phyloP scores from a whole-genome alignment of 64 coral and sea anemone species.

The Montipora cactus region DNA sequence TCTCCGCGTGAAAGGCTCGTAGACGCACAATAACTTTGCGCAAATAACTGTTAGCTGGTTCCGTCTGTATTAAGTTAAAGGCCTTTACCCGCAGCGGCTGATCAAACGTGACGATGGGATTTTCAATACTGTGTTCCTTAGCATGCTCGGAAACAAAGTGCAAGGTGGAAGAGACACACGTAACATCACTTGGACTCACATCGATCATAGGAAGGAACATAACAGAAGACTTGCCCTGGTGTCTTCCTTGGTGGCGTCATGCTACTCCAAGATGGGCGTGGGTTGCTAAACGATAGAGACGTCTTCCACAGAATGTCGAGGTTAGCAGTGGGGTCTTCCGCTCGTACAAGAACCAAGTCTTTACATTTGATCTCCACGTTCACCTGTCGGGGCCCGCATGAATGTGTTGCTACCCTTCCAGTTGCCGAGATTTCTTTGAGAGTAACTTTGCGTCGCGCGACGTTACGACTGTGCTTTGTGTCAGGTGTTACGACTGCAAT shows the following conservation, averaged over 20 bases:
- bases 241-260: conserved; percentile 22
- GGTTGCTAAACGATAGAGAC: conserved; percentile 27
- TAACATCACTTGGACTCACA: neutral
- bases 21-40: conserved; percentile 6
- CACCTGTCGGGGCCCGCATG: neutral
- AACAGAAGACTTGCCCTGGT: neutral
- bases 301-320: conserved; percentile 50
- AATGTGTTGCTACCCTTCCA: conserved; percentile 11
- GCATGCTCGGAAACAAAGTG: conserved; percentile 37
- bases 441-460: neutral
- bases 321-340: conserved; percentile 24
- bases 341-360: neutral
- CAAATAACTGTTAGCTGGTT: conserved; percentile 8
- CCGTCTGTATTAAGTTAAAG: neutral
- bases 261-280: conserved; percentile 37
- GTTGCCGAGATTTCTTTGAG: neutral
- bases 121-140: neutral
- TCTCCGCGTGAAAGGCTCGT: conserved; percentile 30
- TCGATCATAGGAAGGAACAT: conserved; percentile 22
- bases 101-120: conserved; percentile 48
- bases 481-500: conserved; percentile 11
- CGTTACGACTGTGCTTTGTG: neutral
- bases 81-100: conserved; percentile 52
- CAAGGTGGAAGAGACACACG: conserved; percentile 18
- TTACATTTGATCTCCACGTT: neutral